Evolutionary conservation across 2,113 vertebrate species (phyloP).

Genomic region (Pterophyllum scalare): DNA sequence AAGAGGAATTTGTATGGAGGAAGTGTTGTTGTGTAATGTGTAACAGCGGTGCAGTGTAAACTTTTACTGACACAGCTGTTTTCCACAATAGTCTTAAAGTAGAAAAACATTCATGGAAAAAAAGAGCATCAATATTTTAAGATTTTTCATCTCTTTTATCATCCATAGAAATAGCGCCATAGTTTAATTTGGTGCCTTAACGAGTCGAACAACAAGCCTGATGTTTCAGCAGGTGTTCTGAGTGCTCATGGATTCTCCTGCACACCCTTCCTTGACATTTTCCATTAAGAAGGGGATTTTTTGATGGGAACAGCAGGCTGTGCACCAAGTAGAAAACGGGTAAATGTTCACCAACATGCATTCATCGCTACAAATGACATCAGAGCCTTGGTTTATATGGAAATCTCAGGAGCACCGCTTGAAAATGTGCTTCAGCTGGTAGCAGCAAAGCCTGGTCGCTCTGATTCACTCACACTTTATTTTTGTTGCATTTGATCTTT

Average conservation of each 20-base stretch:
- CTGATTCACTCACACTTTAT: no score
- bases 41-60: no score
- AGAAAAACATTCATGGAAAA: no score
- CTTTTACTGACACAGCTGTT: no score
- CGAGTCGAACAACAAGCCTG: no score
- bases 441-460: no score
- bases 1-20: constrained; percentile 27
- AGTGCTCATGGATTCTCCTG: background rate
- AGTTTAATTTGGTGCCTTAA: no score
- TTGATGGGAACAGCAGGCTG: background rate
- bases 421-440: no score
- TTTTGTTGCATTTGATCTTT: no score
- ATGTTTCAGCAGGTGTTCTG: background rate
- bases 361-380: background rate
- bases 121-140: background rate
- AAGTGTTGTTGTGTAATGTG: background rate
- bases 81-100: no score
- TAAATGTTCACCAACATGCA: background rate
- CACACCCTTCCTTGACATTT: background rate
- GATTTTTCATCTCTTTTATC: background rate
- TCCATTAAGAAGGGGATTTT: background rate
- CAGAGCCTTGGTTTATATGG: background rate
- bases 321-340: background rate
- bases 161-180: background rate
- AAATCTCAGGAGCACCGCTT: background rate